These are phyloP conservation scores for Ophiodon elongatus DNA, from an alignment of 2,113 vertebrate species.

Conservation along the genomic window DNA sequence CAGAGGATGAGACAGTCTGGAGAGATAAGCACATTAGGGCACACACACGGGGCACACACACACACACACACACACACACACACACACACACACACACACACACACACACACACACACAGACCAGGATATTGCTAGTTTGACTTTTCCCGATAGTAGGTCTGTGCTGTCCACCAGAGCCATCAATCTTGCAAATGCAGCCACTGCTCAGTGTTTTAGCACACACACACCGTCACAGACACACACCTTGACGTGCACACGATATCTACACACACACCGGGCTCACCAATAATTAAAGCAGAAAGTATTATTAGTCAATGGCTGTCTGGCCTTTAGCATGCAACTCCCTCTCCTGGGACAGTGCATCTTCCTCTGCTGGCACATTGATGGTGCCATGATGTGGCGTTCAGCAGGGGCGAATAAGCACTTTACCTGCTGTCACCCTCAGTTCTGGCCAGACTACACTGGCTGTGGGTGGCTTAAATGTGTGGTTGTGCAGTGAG, in stretches of 20 bases:
- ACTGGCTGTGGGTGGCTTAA: not conserved
- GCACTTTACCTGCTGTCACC: constrained; percentile 10
- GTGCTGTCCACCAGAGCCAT: constrained; percentile 48
- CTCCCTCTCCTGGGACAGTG: constrained; percentile 58
- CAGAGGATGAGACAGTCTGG: constrained; percentile 21
- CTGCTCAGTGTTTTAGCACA: constrained; percentile 3
- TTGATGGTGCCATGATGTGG: constrained; percentile 61
- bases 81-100: constrained; percentile 15
- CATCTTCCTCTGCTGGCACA: constrained; percentile 74
- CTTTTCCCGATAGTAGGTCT: constrained; percentile 32
- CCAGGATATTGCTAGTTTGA: constrained; percentile 69
- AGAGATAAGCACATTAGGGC: constrained; percentile 40
- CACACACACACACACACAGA: constrained; percentile 9
- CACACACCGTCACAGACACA: constrained; percentile 5
- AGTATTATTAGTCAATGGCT: constrained; percentile 34
- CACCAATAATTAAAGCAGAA: constrained; percentile 74
- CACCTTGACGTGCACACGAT: not conserved
- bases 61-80: not conserved
- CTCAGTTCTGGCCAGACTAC: constrained; percentile 30
- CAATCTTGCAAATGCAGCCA: constrained; percentile 48
- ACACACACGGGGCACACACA: not conserved
- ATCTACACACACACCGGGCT: not conserved
- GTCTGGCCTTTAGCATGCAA: constrained; percentile 63
- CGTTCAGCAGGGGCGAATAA: not conserved
- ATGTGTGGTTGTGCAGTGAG: not conserved